Evolutionary conservation across 2,888 invertebrate species (phyloP).

Genomic region (Loripinus fragilis): DNA sequence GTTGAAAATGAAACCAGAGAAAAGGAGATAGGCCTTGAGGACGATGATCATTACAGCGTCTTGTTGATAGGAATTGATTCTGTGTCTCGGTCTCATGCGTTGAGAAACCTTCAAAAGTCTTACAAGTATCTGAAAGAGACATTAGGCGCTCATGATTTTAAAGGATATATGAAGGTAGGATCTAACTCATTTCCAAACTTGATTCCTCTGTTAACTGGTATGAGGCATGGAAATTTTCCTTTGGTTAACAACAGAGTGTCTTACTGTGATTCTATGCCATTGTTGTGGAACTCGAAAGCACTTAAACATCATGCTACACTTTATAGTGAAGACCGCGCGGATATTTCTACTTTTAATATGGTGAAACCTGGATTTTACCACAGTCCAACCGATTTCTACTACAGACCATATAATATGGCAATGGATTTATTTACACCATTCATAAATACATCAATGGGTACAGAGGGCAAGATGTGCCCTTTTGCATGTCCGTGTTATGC

Average conservation of each 20-base stretch:
- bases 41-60: constrained; percentile 38
- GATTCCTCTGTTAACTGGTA: no score
- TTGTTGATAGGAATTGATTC: constrained; percentile 50
- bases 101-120: constrained; percentile 56
- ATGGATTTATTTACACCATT: no score
- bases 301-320: constrained; percentile 87
- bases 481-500: constrained; percentile 85
- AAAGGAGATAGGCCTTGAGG: constrained; percentile 33
- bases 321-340: no score
- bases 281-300: constrained; percentile 92
- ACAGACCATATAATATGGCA: no score
- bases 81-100: constrained; percentile 43
- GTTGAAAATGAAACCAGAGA: constrained; percentile 16
- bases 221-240: no score
- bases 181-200: constrained; percentile 62
- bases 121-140: no score
- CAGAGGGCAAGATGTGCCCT: constrained; percentile 22
- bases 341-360: no score
- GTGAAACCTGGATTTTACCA: constrained; percentile 89
- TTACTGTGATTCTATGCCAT: constrained; percentile 85
- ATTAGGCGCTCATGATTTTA: no score
- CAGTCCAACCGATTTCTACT: no score
- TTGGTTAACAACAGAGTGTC: constrained; percentile 28
- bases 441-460: constrained; percentile 46
- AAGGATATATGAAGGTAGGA: no score